These are phyloP conservation scores for Eubasilissa splendida DNA, from an alignment of 2,888 invertebrate species.

Conservation along the genomic window DNA sequence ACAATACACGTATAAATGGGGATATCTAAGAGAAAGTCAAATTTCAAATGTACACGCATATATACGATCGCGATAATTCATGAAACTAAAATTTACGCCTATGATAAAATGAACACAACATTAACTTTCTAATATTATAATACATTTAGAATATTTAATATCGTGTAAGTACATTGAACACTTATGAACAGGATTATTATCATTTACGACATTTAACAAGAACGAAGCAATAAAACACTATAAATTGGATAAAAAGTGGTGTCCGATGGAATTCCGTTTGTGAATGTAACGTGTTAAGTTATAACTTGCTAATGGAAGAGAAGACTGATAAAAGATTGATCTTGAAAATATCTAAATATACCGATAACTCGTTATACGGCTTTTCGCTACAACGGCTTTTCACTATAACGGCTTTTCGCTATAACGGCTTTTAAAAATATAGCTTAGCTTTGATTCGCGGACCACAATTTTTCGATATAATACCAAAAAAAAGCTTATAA, in stretches of 20 bases:
- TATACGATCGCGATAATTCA: conserved; percentile 7
- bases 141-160: background rate
- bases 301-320: conserved; percentile 6
- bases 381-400: too few species aligned
- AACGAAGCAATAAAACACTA: conserved; percentile 19
- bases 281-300: conserved; percentile 6
- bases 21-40: conserved; percentile 22
- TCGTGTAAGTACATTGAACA: background rate
- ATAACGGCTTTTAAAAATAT: too few species aligned
- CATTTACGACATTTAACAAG: conserved; percentile 10
- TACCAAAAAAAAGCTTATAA: too few species aligned
- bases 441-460: too few species aligned
- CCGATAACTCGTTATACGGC: too few species aligned
- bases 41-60: background rate
- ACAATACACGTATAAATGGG: conserved; percentile 11
- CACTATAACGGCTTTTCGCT: too few species aligned
- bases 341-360: too few species aligned
- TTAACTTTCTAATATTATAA: conserved; percentile 16
- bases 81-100: conserved; percentile 25
- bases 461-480: too few species aligned
- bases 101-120: conserved; percentile 25
- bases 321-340: too few species aligned
- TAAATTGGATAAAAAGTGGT: conserved; percentile 1
- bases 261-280: conserved; percentile 18
- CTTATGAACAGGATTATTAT: conserved; percentile 11